These are phyloP conservation scores for Tetragonula clypearis DNA, from an alignment of 1,140 invertebrate genomes.

Conservation along the genomic window DNA sequence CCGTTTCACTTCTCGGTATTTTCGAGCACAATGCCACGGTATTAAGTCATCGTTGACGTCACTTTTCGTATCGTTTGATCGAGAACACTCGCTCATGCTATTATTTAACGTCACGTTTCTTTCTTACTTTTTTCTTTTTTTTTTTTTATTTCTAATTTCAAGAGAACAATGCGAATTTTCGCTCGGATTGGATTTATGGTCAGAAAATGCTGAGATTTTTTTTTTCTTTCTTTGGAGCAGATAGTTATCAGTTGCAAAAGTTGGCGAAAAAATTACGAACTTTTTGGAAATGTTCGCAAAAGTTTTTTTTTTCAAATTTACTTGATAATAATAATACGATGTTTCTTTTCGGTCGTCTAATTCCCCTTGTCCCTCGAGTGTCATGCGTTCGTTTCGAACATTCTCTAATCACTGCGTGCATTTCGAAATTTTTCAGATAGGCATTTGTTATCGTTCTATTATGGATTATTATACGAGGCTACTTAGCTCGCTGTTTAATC, in stretches of 20 bases:
- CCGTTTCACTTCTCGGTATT: constrained; percentile 14
- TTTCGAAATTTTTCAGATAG: neutral
- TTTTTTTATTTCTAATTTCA: neutral
- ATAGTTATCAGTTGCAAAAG: neutral
- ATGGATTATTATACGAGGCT: neutral
- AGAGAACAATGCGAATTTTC: neutral
- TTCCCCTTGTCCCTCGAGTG: neutral
- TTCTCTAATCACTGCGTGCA: neutral
- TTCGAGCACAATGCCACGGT: constrained; percentile 1
- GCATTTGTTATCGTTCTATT: neutral
- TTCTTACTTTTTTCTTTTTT: neutral
- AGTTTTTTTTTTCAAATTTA: neutral
- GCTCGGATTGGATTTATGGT: neutral
- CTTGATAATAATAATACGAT: neutral
- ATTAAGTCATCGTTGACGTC: constrained; percentile 38
- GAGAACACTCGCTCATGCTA: neutral
- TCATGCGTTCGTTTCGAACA: neutral
- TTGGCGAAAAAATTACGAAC: fast-evolving
- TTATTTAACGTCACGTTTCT: neutral
- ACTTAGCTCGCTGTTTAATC: neutral
- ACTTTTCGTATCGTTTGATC: constrained; percentile 3
- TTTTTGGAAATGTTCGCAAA: neutral
- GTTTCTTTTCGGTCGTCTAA: no score
- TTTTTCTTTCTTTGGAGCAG: no score
- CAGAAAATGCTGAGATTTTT: neutral